Percentiles rank a stretch among this genome's conserved stretches.
phyloP scores from a whole-genome alignment of 2,113 vertebrate genomes.

The Passer domesticus region DNA sequence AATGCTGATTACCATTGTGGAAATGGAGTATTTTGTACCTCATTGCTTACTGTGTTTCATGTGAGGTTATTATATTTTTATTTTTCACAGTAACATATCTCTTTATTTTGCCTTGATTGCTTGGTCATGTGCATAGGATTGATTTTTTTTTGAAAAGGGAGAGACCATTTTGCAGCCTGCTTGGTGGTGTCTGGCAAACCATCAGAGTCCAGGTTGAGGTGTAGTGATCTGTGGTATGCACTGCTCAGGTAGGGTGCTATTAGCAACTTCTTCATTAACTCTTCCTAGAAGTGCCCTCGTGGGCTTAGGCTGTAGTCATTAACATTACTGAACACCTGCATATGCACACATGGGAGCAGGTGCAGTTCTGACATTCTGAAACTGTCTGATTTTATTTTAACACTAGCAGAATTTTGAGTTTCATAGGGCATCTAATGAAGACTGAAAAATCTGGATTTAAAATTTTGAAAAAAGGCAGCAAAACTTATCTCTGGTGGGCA shows the following conservation, averaged over 20 bases:
- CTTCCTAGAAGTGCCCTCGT: background rate
- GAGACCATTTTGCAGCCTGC: background rate
- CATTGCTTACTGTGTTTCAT: background rate
- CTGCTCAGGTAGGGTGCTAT: background rate
- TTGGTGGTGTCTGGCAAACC: background rate
- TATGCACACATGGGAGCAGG: background rate
- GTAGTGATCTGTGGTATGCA: background rate
- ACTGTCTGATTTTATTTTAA: background rate
- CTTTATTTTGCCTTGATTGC: background rate
- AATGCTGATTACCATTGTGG: background rate
- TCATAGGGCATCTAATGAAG: background rate
- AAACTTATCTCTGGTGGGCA: background rate
- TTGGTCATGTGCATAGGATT: background rate
- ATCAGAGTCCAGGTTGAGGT: background rate
- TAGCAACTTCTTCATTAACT: background rate
- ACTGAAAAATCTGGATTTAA: background rate
- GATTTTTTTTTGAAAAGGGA: background rate
- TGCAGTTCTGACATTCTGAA: background rate
- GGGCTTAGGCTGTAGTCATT: background rate
- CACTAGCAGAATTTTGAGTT: background rate
- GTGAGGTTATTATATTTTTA: background rate
- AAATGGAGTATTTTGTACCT: background rate
- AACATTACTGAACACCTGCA: background rate
- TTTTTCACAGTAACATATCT: background rate
- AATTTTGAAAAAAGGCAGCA: background rate